These are phyloP conservation scores for Zapornia atra DNA, from an alignment of 2,113 vertebrate genomes.

Conservation along the genomic window DNA sequence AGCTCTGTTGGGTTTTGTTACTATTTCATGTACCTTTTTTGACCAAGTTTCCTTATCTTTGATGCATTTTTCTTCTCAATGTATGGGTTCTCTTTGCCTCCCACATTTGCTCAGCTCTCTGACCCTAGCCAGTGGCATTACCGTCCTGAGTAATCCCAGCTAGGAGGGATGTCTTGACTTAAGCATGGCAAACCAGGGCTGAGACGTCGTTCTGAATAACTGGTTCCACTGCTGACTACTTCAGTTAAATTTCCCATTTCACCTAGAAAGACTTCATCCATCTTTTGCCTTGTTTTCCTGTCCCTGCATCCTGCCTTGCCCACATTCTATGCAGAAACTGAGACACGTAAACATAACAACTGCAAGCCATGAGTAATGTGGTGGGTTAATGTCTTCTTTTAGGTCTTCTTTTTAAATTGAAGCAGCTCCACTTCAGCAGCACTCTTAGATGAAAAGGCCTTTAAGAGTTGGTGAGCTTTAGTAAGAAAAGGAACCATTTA, in stretches of 20 bases:
- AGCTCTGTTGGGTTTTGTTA: neutral
- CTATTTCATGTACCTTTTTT: neutral
- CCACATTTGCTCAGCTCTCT: neutral
- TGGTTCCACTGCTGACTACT: neutral
- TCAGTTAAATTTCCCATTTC: neutral
- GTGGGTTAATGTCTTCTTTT: neutral
- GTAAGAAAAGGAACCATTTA: neutral
- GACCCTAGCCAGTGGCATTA: neutral
- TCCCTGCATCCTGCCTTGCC: neutral
- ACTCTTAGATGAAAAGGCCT: neutral
- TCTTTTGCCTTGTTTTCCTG: neutral
- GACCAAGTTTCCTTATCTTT: neutral
- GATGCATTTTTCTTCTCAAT: neutral
- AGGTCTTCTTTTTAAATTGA: neutral
- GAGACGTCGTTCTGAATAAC: neutral
- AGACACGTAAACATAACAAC: rapidly evolving
- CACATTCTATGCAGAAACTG: neutral
- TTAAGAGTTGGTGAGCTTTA: neutral
- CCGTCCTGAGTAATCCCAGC: rapidly evolving
- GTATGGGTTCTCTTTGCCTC: neutral
- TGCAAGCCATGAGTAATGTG: rapidly evolving
- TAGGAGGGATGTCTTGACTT: neutral
- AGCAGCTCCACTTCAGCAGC: neutral
- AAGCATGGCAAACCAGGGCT: neutral
- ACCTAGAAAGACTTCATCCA: neutral